Evolutionary conservation across 2,888 invertebrate species (phyloP).

Genomic region (Prosopocoilus inquinatus): DNA sequence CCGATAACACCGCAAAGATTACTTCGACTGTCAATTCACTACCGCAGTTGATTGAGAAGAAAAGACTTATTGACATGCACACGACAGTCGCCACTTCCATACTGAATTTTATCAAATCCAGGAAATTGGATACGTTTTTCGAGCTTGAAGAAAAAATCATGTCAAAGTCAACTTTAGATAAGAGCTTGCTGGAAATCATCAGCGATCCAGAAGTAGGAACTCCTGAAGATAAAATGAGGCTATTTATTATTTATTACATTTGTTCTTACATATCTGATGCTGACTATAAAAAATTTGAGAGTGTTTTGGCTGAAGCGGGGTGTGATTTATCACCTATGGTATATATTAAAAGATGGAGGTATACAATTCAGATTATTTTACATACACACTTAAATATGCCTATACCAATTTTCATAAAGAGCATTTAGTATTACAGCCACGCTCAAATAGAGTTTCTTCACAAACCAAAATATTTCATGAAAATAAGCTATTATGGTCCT

Average conservation of each 20-base stretch:
- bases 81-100: conserved; percentile 95
- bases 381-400: neutral
- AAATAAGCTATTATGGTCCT: no score
- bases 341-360: conserved; percentile 94
- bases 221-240: conserved; percentile 86
- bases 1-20: conserved; percentile 88
- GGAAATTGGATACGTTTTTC: conserved; percentile 93
- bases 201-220: conserved; percentile 84
- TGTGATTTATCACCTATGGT: conserved; percentile 82
- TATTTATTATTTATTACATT: conserved; percentile 90
- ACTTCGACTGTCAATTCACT: conserved; percentile 94
- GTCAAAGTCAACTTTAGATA: conserved; percentile 80
- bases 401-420: neutral
- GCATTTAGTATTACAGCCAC: no score
- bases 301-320: conserved; percentile 74
- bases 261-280: conserved; percentile 79
- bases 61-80: conserved; percentile 97
- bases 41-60: conserved; percentile 95
- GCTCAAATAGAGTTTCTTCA: no score
- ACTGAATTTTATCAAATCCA: conserved; percentile 78
- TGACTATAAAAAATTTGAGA: conserved; percentile 81
- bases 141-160: conserved; percentile 98
- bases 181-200: conserved; percentile 83
- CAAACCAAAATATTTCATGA: no score
- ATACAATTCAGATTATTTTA: conserved; percentile 41